Base-by-base conservation (phyloP, 2,113 vertebrate species). In the Halcyon malimbica region DNA sequence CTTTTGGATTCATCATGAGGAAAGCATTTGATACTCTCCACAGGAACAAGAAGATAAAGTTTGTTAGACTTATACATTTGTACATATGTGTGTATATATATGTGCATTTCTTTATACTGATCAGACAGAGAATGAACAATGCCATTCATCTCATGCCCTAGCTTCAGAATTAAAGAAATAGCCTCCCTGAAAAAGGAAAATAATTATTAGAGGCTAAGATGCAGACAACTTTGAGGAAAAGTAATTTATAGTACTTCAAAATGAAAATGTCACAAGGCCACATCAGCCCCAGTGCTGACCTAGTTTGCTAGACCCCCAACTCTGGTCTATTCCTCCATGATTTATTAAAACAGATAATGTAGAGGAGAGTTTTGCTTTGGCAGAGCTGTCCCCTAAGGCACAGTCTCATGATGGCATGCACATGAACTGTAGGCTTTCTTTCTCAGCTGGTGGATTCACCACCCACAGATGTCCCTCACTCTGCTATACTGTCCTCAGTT, bases 401-500 rank as follows among this genome's bases (percentile, higher is more conserved):
- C 13, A 64, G 16, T 20, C 8, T 70, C 21, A 37, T 13, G 15
- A 24, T 68, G 23, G 5, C 10, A 63, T 54, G 29, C 75, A 65
- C 25, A 29, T 7, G 16, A 54, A 64, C 42, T 10, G 5, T 60
- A 28, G 24, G 20, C 10, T 15, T 67, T 20, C 26, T 29, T 48
- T 64, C 42, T n/a, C 67, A 83, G 0, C 3, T 0, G 2, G 4
- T 80, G n/a, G 15, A 53, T 79, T 83, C 48, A n/a, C 29, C 33
- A 46, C 20, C 5, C 23, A 29, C 5, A 44, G 25, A 25, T 33
- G 50, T 73, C 14, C 59, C 28, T 78, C 23, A 3, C 8, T 63
- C 10, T 73, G 42, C 28, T 11, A 1, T 3, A 4, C 21, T 50
- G 31, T 9, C 29, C 17, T 39, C 24, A 33, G 16, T 33, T 21